Evolutionary conservation across 1,140 invertebrate species (phyloP), one percentile per base, ranked within the genome.

Genomic region (Euschistus heros): DNA sequence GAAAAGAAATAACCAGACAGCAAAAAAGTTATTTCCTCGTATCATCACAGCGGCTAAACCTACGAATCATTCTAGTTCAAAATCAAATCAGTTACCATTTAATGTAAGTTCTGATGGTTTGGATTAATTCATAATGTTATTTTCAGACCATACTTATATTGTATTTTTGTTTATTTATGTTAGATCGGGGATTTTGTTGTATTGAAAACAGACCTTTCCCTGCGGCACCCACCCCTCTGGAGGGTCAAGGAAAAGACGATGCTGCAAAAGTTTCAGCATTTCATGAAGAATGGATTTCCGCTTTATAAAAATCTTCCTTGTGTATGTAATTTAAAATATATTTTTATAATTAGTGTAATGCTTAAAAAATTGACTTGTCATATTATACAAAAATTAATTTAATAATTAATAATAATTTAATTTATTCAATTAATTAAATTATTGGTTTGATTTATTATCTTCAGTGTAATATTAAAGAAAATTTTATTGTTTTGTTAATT

Each of bases 301-400:
- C 78, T 91, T 50, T 92, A 93, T 72, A 82, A 84, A 71, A 92
- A 91, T 80, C 90, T 91, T 77, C 91, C 88, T 18, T 91, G 88
- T 74, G 90, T 93, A 80, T 82, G 78, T 76, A 42, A 59, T 67
- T 64, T 46, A 62, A 63, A 60, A 64, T 47, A 66, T 68, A 69
- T 67, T 42, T 69, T 65, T 47, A 26, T 42, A 24, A 64, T 65
- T 55, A n/a, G n/a, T n/a, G n/a, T n/a, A n/a, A n/a, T n/a, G n/a
- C n/a, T n/a, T n/a, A n/a, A n/a, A n/a, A n/a, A n/a, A n/a, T n/a
- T n/a, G n/a, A n/a, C n/a, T n/a, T n/a, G n/a, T n/a, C n/a, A n/a
- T n/a, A n/a, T n/a, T n/a, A n/a, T n/a, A n/a, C n/a, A n/a, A n/a
- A n/a, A n/a, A n/a, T n/a, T n/a, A n/a, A n/a, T n/a, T n/a, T n/a